Evolutionary conservation across 1,140 invertebrate genomes (phyloP).

Genomic region (Thalassaphorura encarpata): DNA sequence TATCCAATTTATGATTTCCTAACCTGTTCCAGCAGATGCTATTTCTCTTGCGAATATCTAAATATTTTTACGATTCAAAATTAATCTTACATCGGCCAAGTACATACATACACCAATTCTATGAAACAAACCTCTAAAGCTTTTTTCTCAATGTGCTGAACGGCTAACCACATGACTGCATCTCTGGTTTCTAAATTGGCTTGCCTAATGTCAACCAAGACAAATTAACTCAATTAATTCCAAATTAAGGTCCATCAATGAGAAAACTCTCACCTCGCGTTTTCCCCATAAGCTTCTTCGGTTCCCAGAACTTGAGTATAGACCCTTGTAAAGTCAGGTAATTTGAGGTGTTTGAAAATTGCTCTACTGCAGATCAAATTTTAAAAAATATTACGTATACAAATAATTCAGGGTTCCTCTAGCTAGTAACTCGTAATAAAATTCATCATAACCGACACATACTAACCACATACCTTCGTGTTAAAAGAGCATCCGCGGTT

Average conservation of each 20-base stretch:
- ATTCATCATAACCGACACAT: too few relatives aligned
- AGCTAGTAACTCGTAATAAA: too few relatives aligned
- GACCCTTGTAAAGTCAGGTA: conserved; percentile 39
- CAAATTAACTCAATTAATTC: not conserved
- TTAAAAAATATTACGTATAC: not conserved
- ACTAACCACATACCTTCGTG: conserved; percentile 39
- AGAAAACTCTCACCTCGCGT: conserved; percentile 31
- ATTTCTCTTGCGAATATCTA: conserved; percentile 43
- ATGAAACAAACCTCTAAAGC: conserved; percentile 38
- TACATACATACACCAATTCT: not conserved
- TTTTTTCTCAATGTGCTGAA: conserved; percentile 42
- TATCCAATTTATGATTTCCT: too few relatives aligned
- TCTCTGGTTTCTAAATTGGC: conserved; percentile 35
- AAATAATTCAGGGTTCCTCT: too few relatives aligned
- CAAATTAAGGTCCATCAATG: not conserved
- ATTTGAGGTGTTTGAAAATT: conserved; percentile 39
- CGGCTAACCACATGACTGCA: conserved; percentile 44
- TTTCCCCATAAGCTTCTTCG: conserved; percentile 41
- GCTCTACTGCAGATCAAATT: conserved; percentile 18
- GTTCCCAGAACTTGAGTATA: conserved; percentile 43
- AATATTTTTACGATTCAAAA: too few relatives aligned
- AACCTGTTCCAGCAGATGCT: conserved; percentile 47
- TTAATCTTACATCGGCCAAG: too few relatives aligned
- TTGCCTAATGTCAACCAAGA: conserved; percentile 7
- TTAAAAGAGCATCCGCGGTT: conserved; percentile 42